phyloP scores from a whole-genome alignment of 2,113 vertebrate species.

The Dryoscopus gambensis region DNA sequence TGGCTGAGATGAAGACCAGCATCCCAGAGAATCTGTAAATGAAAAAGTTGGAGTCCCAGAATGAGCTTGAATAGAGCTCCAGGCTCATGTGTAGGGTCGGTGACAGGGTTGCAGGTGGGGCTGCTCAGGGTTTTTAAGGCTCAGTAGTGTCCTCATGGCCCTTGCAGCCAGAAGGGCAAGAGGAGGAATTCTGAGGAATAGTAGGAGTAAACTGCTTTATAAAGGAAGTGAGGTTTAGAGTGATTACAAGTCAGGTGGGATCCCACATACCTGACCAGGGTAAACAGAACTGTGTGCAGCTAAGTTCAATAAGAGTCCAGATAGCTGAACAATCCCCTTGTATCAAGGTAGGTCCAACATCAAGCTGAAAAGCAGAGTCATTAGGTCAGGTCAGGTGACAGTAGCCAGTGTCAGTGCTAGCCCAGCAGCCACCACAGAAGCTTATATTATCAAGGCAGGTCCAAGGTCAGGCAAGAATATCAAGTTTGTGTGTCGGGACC shows the following conservation, averaged over 20 bases:
- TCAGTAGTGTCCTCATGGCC: accelerated
- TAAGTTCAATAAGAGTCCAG: not conserved
- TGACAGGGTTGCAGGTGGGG: not conserved
- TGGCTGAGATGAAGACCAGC: not conserved
- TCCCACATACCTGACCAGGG: too few species aligned
- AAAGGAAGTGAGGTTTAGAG: not conserved
- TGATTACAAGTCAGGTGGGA: too few species aligned
- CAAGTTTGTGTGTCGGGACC: not conserved
- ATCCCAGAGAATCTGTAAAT: not conserved
- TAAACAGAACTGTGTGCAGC: not conserved
- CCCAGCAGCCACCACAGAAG: not conserved
- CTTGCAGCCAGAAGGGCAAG: not conserved
- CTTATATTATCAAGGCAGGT: not conserved
- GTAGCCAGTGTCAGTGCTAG: not conserved
- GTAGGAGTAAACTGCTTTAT: accelerated
- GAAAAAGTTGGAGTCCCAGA: accelerated
- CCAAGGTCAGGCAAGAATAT: not conserved
- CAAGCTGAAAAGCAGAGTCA: not conserved
- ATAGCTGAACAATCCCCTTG: not conserved
- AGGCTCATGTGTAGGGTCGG: accelerated
- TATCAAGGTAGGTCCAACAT: too few species aligned
- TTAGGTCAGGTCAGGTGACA: not conserved
- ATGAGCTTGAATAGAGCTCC: not conserved
- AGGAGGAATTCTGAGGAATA: not conserved
- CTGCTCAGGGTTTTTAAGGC: not conserved